phyloP scores from a whole-genome alignment of 2,113 vertebrate genomes.

The Aythya baeri region DNA sequence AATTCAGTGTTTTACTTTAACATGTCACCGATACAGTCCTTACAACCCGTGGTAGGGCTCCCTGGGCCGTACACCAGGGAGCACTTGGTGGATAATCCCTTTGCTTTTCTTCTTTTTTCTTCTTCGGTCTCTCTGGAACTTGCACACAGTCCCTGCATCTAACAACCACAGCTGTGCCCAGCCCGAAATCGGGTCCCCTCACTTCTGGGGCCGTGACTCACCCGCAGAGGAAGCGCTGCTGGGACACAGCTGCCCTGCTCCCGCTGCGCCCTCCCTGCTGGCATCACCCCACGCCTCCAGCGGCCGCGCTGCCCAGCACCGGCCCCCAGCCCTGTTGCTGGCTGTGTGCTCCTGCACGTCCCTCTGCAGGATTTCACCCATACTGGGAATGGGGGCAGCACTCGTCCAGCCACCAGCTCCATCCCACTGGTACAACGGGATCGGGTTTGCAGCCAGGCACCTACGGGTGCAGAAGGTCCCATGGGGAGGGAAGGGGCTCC shows the following conservation, averaged over 20 bases:
- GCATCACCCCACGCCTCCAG: too few species aligned
- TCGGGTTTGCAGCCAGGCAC: too few species aligned
- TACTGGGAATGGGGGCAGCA: too few species aligned
- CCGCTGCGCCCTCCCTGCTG: too few species aligned
- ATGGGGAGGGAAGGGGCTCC: neutral
- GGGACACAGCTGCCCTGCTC: neutral
- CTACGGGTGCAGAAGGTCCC: too few species aligned
- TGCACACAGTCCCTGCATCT: neutral
- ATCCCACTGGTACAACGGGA: too few species aligned
- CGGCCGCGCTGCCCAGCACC: too few species aligned
- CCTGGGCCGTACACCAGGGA: neutral
- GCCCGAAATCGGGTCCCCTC: neutral
- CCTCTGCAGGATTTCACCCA: neutral
- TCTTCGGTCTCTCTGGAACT: neutral
- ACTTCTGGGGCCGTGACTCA: neutral
- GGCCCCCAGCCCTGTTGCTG: too few species aligned
- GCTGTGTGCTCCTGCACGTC: neutral
- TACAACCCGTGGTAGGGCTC: neutral
- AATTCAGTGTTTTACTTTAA: neutral
- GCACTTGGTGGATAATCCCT: too few species aligned
- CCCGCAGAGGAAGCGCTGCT: neutral
- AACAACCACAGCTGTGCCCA: neutral
- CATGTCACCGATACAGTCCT: too few species aligned
- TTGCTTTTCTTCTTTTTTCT: neutral
- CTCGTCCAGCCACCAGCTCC: too few species aligned